Base-by-base conservation (phyloP, 1,140 invertebrate species). In the Pseudomyrmex concolor region DNA sequence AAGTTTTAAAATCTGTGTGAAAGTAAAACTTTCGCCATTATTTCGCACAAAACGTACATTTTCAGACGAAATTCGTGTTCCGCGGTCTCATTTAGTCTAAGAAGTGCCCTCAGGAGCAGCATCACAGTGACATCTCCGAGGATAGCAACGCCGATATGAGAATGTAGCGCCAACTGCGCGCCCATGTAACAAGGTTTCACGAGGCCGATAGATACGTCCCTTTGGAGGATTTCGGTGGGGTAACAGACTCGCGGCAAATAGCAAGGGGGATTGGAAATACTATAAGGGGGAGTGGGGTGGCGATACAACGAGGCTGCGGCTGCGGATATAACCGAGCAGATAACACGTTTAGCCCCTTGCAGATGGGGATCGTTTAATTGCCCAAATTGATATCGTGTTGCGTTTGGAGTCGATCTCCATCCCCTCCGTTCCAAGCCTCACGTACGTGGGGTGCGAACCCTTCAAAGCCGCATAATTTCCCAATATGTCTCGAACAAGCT, bases 331-430 rank as follows among this genome's bases (percentile, higher is more conserved):
- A 90, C 86, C 80, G 83, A 84, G 71, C 86, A 86, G 91, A 92
- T 93, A 93, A 92, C 91, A 89, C 86, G 85, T 88, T 93, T 88
- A 90, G 71, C 67, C 78, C 54, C 64, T 67, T 84, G 83, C 89
- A 88, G 88, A 86, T 90, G 89, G 87, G 91, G 84, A 88, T 81
- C 90, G 87, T 91, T 92, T 93, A 93, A 93, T 93, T 92, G 92
- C 86, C 87, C 84, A 91, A 93, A 93, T 93, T 93, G 90, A 93
- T 91, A 92, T 90, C 83, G 67, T 74, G 63, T 78, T 51, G 72
- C 62, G 51, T 34, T 78, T n/a, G 50, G 57, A 59, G 48, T 78
- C 78, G 80, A 59, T n/a, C 34, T 34, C 62, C 43, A 25, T n/a
- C 17, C 34, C 34, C 15, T 84, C 34, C 45, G 19, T 17, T 67